Percentiles rank a stretch among this genome's conserved stretches.
Conservation (phyloP, 2,113 vertebrate species). For the Prunella fulvescens region DNA sequence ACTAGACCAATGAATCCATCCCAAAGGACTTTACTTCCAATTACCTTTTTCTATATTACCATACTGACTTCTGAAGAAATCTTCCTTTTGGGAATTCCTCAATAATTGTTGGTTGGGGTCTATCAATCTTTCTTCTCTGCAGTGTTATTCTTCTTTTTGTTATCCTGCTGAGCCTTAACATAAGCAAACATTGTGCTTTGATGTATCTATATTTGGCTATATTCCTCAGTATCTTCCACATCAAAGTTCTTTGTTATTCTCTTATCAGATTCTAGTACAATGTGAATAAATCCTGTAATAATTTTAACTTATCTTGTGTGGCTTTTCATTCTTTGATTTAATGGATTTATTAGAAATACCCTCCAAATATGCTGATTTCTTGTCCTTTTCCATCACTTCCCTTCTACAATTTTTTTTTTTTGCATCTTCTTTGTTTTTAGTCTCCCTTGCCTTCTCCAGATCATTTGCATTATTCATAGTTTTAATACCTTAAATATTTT, state of each 20-base stretch:
- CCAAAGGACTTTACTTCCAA: background rate
- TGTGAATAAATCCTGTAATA: background rate
- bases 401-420: background rate
- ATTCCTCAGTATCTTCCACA: background rate
- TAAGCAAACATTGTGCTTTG: background rate
- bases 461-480: background rate
- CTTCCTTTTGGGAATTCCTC: background rate
- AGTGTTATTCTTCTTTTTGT: background rate
- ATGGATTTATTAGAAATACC: background rate
- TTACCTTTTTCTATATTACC: background rate
- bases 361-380: background rate
- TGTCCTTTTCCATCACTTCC: background rate
- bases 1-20: background rate
- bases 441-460: background rate
- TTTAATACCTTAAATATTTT: background rate
- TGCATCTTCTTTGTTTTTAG: background rate
- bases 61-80: background rate
- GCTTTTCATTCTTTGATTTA: background rate
- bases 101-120: background rate
- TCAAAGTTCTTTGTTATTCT: background rate
- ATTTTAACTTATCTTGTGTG: background rate
- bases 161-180: background rate
- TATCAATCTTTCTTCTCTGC: background rate
- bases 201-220: background rate
- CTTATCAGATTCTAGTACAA: background rate